Evolutionary conservation across 2,888 invertebrate species (phyloP), one percentile per base, ranked within the genome.

Genomic region (Aleiodes testaceus): DNA sequence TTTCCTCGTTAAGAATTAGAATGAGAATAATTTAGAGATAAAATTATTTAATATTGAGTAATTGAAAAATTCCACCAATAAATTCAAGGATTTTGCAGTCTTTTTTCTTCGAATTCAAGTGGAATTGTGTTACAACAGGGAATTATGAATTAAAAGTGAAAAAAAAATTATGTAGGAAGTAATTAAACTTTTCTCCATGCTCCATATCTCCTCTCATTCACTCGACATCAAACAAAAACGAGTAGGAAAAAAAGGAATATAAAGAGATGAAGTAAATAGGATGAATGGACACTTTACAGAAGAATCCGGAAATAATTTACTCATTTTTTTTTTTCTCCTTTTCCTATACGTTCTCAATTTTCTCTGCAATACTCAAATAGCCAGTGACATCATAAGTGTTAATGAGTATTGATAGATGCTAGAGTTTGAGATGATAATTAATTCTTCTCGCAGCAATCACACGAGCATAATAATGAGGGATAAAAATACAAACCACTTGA

Each of bases 301-400:
- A 26, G 53, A 53, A 53, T 53, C 30, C 53, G 53, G 53, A 53
- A 53, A 53, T 53, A 53, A 53, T 53, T 53, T 30, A n/a, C 53
- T 26, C 53, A 30, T 26, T 53, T 26, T 36, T 36, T 36, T 53
- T 26, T 36, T 36, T 36, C 30, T 26, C 14, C 53, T n/a, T n/a
- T 14, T 22, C 12, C n/a, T 20, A 3, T 26, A 26, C 14, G n/a
- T 53, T 20, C 53, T 26, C 53, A 14, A 14, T 45, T n/a, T 30
- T n/a, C 20, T 12, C 26, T 22, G n/a, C n/a, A 26, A 26, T 7
- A 53, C 26, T 22, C 26, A 20, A n/a, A 22, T 9, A 26, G 26
- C 26, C 26, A 26, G 2, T 26, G 53, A 53, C 53, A 53, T 53
- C 53, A 53, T 22, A 52, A 20, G 53, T 53, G 26, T 53, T 0